Percentiles rank a stretch among this genome's conserved stretches.
phyloP scores from a whole-genome alignment of 2,113 vertebrate genomes.

The Xenopus laevis region DNA sequence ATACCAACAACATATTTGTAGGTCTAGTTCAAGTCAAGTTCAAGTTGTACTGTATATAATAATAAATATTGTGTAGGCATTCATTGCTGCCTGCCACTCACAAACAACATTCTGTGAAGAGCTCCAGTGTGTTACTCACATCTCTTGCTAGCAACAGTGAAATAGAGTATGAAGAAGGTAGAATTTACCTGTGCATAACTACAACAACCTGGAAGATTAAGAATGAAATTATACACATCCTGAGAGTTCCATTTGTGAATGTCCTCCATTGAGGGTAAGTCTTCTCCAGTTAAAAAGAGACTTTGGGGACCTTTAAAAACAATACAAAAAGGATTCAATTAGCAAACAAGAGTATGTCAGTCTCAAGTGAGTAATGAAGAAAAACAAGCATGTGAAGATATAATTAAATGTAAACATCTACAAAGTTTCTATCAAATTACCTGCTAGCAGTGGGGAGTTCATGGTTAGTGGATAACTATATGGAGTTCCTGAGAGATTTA shows the following conservation, averaged over 20 bases:
- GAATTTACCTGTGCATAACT: conserved; percentile 83
- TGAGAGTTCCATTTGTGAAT: conserved; percentile 87
- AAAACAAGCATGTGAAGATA: no score
- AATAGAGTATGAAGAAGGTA: no score
- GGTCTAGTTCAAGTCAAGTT: no score
- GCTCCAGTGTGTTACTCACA: no score
- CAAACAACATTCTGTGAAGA: no score
- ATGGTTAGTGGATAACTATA: conserved; percentile 71
- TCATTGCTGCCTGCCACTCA: no score
- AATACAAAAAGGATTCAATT: conserved; percentile 23
- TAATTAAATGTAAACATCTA: no score
- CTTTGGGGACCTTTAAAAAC: conserved; percentile 65
- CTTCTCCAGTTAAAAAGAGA: conserved; percentile 72
- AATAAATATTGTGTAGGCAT: no score
- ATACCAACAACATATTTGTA: no score
- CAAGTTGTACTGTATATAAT: no score
- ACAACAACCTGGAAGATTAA: conserved; percentile 81
- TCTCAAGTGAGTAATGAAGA: no score
- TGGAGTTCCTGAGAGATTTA: conserved; percentile 62
- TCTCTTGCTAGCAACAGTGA: no score
- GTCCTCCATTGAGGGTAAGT: conserved; percentile 73
- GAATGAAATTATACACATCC: conserved; percentile 85
- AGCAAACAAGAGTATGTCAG: not conserved
- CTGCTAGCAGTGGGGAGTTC: conserved; percentile 63
- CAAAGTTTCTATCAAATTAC: conserved; percentile 43